Base-by-base conservation (phyloP, 2,113 vertebrate species). In the Etheostoma cragini region DNA sequence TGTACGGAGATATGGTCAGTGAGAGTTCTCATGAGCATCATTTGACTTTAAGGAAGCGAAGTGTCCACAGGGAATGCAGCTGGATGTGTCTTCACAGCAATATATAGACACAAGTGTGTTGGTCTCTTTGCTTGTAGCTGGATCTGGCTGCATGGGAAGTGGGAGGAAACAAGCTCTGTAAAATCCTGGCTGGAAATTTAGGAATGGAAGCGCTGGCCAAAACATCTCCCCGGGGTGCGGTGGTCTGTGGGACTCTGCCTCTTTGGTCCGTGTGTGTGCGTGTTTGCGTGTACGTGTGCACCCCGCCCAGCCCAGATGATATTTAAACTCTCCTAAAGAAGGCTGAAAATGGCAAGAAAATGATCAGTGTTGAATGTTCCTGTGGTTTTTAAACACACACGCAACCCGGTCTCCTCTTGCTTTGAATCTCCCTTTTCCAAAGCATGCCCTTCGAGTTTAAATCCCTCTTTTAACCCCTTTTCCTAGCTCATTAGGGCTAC, bases 221-320 rank as follows among this genome's bases (percentile, higher is more conserved):
- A 88, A 87, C 85, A 81, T 88, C 76, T 88, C 88, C 86, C 88
- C 69, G 64, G 89, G 89, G 91, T 88, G 92, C 70, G 91, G 88
- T 67, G 86, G 82, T 88, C 76, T 91, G 84, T 92, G 87, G 75
- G 91, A 89, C 83, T 87, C 69, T 72, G 83, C 82, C 72, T 81
- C 82, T 85, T 82, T 78, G 24, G 81, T 84, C 33, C n/a, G 30
- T 85, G 83, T 78, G 72, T 49, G 33, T 64, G 60, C 57, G 33
- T 68, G 50, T 67, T 22, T 80, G 71, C 52, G 60, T 72, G 60
- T 78, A 63, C 72, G 60, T 71, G 35, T 52, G 46, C 78, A 87
- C 89, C 68, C 81, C 84, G 46, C 89, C 85, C 90, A 87, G 76
- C 60, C 57, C 67, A 76, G 67, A 78, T 87, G 84, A 86, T 86